Conservation (phyloP, 2,113 vertebrate species). For the Macquaria australasica region DNA sequence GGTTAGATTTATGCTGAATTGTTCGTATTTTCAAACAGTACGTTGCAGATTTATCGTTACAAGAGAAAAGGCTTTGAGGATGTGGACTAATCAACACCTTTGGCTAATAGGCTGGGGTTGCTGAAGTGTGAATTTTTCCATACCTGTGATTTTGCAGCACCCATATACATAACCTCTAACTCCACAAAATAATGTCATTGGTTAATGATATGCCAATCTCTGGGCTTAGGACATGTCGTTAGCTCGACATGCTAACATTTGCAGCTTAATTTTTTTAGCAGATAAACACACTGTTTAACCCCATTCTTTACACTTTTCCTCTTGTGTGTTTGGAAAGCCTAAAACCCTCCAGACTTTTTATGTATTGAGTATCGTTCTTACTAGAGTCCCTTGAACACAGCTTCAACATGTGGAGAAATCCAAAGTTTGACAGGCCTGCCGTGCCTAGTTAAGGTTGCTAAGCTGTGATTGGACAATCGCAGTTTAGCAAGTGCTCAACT, state of each 20-base stretch:
- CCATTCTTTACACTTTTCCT: not conserved
- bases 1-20: not conserved
- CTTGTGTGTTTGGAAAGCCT: not conserved
- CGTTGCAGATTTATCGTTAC: not conserved
- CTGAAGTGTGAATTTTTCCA: not conserved
- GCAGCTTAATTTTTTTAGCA: not conserved
- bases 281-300: not conserved
- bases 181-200: no score
- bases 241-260: not conserved
- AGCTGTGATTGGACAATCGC: no score
- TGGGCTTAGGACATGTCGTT: not conserved
- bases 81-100: not conserved
- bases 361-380: not conserved
- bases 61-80: not conserved
- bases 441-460: not conserved
- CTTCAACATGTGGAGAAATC: not conserved
- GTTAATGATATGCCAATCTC: not conserved
- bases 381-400: not conserved
- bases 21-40: not conserved
- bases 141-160: not conserved
- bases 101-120: not conserved
- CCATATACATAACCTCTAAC: not conserved
- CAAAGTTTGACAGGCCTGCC: not conserved
- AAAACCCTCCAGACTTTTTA: not conserved
- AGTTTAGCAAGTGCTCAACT: not conserved